Evolutionary conservation across 2,797 vertebrate genomes (phyloP).

Genomic region (Cottoperca gobio): DNA sequence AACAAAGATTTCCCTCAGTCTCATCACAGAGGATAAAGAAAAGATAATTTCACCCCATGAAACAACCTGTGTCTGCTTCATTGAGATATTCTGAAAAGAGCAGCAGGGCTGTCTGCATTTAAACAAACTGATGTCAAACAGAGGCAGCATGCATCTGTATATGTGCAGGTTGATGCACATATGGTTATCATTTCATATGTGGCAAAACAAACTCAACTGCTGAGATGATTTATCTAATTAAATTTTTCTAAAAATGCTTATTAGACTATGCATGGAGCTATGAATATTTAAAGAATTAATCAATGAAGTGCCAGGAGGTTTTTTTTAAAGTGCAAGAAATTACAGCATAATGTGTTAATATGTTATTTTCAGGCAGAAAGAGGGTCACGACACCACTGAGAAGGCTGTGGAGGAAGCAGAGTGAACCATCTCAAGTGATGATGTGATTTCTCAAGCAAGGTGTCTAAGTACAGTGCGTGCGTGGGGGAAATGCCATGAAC

Average conservation of each 20-base stretch:
- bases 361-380: constrained; percentile 54
- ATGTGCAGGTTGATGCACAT: constrained; percentile 8
- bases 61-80: constrained; percentile 54
- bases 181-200: constrained; percentile 25
- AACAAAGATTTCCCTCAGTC: constrained; percentile 76
- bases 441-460: constrained; percentile 64
- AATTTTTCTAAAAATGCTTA: constrained; percentile 22
- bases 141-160: constrained; percentile 13
- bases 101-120: constrained; percentile 14
- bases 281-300: constrained; percentile 39
- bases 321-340: constrained; percentile 49
- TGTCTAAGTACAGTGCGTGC: constrained; percentile 57
- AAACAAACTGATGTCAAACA: constrained; percentile 22
- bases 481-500: constrained; percentile 45
- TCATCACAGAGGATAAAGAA: constrained; percentile 73
- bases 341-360: constrained; percentile 50
- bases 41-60: constrained; percentile 55
- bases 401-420: constrained; percentile 70
- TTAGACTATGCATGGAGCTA: constrained; percentile 5
- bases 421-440: constrained; percentile 78
- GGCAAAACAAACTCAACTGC: not conserved
- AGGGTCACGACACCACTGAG: constrained; percentile 62
- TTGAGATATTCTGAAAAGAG: constrained; percentile 11
- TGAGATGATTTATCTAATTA: constrained; percentile 12
- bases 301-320: constrained; percentile 40